These are phyloP conservation scores for Brenthis ino DNA, from an alignment of 2,888 invertebrate genomes.

Conservation along the genomic window DNA sequence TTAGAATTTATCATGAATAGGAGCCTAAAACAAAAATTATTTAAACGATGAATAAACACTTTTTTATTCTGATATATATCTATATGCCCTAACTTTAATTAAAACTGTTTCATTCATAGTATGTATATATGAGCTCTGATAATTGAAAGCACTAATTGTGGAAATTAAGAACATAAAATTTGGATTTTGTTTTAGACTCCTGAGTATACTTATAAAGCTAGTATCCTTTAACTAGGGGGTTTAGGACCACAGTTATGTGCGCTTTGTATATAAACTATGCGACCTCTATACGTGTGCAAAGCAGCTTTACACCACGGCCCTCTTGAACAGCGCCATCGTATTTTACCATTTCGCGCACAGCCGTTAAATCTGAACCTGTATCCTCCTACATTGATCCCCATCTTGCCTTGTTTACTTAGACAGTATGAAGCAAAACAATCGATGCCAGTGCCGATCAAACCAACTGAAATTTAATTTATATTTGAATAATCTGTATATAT, in stretches of 20 bases:
- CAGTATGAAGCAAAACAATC: constrained; percentile 76
- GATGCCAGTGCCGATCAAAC: constrained; percentile 68
- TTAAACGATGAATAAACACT: background rate
- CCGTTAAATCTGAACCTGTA: constrained; percentile 76
- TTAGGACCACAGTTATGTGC: constrained; percentile 75
- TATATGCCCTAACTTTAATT: too few species aligned
- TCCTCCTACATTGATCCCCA: constrained; percentile 76
- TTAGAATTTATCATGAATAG: background rate
- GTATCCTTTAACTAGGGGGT: constrained; percentile 49
- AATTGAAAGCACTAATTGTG: background rate
- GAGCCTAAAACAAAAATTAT: background rate
- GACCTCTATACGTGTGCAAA: constrained; percentile 71
- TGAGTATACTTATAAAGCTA: background rate
- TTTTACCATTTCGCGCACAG: constrained; percentile 74
- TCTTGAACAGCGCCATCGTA: constrained; percentile 74
- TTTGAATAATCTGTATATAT: background rate
- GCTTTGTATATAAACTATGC: constrained; percentile 75
- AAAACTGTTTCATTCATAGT: too few species aligned
- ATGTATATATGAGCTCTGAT: too few species aligned
- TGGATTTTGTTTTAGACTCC: background rate
- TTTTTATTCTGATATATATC: too few species aligned
- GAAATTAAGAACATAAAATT: background rate
- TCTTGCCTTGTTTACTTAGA: constrained; percentile 78
- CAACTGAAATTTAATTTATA: constrained; percentile 47
- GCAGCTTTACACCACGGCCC: constrained; percentile 79